Base-by-base conservation (phyloP, 2,888 invertebrate genomes). In the Mesorhabditis spiculigera region DNA sequence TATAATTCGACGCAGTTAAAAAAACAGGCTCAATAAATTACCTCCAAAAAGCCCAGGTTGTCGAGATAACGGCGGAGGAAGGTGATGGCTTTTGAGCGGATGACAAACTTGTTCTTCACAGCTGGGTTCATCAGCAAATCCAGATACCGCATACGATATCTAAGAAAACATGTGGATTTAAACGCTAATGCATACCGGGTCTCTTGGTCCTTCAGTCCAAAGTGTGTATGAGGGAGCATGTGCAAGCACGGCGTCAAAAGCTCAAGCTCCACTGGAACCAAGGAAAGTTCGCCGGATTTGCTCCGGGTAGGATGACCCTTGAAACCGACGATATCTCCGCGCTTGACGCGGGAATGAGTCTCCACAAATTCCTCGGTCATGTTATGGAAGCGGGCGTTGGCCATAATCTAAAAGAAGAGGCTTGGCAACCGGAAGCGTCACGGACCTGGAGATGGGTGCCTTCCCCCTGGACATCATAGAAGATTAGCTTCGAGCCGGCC, bases 211-310 rank as follows among this genome's bases (percentile, higher is more conserved):
- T 95, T 96, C 13, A 99, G 90, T 6, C 98, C 98, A 88, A 92
- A 98, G 88, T 98, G 95, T 77, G 97, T 89, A 89, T 95, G 94
- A 4, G 98, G 98, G 82, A 99, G 88, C 94, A 97, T 96, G 85
- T 96, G 96, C 45, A 99, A 89, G 87, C 98, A 98, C 0, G 98
- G 98, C 10, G 96, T 93, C 5, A 99, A 89, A 63, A 98, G 89
- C 79, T 91, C 91, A 69, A 97, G 90, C 68, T 90, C 90, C 78
- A 90, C 91, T 0, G 98, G 96, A 81, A 97, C 90, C 72, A 99
- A 91, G 0, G 96, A 97, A 41, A 99, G 89, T 88, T 98, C 98
- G 44, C 98, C 98, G 86, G 95, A 95, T 88, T 97, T 97, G 43
- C 96, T 80, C 68, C 68, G 95, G 95, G 88, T 93, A 1, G 78